Percentiles rank a stretch among this genome's conserved stretches.
These are phyloP conservation scores for Serranus cabrilla DNA, from an alignment of 2,797 vertebrate genomes.

Conservation along the genomic window DNA sequence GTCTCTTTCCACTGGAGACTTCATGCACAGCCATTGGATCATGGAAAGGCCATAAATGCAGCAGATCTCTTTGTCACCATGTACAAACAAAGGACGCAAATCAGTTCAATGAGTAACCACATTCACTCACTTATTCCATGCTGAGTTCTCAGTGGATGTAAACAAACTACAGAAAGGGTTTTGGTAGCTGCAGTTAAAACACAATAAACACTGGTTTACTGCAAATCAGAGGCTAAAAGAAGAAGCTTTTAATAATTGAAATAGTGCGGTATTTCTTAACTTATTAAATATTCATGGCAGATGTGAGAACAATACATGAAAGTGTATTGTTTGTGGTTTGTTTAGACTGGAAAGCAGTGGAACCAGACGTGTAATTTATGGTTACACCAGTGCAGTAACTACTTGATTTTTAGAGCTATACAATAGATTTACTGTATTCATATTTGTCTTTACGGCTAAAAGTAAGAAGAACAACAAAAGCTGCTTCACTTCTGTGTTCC, in stretches of 20 bases:
- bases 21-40: slow-evolving; percentile 62
- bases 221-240: slow-evolving; percentile 5
- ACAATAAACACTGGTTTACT: slow-evolving; percentile 14
- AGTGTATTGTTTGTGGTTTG: slow-evolving; percentile 34
- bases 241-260: slow-evolving; percentile 17
- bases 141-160: slow-evolving; percentile 50
- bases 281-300: slow-evolving; percentile 14
- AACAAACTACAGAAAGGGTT: slow-evolving; percentile 46
- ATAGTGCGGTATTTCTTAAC: not conserved
- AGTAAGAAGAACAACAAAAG: slow-evolving; percentile 48
- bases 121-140: slow-evolving; percentile 62
- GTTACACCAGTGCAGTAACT: slow-evolving; percentile 4
- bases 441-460: slow-evolving; percentile 11
- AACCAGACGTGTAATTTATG: slow-evolving; percentile 47
- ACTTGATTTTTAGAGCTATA: slow-evolving; percentile 15
- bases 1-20: slow-evolving; percentile 82
- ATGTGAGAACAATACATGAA: slow-evolving; percentile 27
- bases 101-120: slow-evolving; percentile 82
- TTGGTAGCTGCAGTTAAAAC: slow-evolving; percentile 11
- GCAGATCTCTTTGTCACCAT: slow-evolving; percentile 74
- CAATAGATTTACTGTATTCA: slow-evolving; percentile 51
- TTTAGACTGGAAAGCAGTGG: slow-evolving; percentile 28
- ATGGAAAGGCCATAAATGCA: slow-evolving; percentile 86
- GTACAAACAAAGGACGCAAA: slow-evolving; percentile 73
- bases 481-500: slow-evolving; percentile 47